Conservation (phyloP, 2,888 invertebrate species). For the Aelia acuminata region DNA sequence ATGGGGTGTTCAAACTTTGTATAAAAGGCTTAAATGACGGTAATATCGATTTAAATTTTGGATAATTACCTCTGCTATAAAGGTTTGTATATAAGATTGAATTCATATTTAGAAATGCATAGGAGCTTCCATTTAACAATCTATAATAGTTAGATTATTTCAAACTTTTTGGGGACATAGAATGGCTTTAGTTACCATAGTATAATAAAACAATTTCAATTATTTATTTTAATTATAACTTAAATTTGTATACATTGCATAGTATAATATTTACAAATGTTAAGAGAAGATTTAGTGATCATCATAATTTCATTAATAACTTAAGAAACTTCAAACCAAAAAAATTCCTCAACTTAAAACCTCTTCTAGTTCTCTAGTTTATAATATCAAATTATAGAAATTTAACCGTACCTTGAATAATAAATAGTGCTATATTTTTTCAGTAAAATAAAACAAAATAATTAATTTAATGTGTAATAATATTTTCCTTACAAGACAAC, state of each 20-base stretch:
- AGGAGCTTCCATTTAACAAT: background rate
- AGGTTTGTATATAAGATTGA: background rate
- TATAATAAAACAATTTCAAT: background rate
- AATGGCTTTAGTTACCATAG: constrained; percentile 8
- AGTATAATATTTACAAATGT: background rate
- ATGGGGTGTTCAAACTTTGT: background rate
- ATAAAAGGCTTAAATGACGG: background rate
- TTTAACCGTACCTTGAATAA: too few species aligned
- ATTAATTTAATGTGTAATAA: too few species aligned
- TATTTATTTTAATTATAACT: background rate
- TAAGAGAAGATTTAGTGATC: background rate
- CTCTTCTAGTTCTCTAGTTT: background rate
- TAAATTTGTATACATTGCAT: background rate
- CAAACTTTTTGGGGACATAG: background rate
- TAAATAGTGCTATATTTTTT: too few species aligned
- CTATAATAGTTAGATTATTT: background rate
- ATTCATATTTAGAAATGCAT: background rate
- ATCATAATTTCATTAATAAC: background rate
- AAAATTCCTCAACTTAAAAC: too few species aligned
- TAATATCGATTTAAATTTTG: background rate
- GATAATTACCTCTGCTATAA: background rate
- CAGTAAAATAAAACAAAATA: too few species aligned
- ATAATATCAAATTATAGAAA: too few species aligned
- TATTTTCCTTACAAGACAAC: background rate
- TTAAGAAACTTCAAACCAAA: background rate